These are phyloP conservation scores for Laspeyria flexula DNA, from an alignment of 2,888 invertebrate species.

Conservation along the genomic window DNA sequence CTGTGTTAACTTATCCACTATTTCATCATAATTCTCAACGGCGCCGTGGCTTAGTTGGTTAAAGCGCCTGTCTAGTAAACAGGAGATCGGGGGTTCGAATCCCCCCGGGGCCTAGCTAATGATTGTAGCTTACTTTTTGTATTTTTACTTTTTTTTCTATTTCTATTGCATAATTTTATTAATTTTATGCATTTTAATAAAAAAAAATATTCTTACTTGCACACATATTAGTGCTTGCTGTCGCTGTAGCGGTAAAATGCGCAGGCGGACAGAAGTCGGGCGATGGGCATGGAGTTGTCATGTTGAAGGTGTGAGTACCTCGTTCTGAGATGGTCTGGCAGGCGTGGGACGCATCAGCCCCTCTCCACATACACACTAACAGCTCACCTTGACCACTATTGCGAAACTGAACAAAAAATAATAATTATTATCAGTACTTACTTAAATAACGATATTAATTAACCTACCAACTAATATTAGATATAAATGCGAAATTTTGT, in stretches of 20 bases:
- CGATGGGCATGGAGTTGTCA: slow-evolving; percentile 78
- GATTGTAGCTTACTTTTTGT: slow-evolving; percentile 12
- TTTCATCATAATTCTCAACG: slow-evolving; percentile 50
- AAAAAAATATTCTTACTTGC: slow-evolving; percentile 79
- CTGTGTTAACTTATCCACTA: slow-evolving; percentile 29
- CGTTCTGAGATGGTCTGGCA: slow-evolving; percentile 80
- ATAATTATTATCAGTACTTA: too few relatives aligned
- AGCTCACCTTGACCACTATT: slow-evolving; percentile 83
- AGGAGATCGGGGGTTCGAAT: slow-evolving; percentile 86
- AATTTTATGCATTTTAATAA: neutral
- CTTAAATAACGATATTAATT: too few relatives aligned
- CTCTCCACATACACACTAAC: slow-evolving; percentile 86
- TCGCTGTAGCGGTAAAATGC: slow-evolving; percentile 81
- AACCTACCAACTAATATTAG: too few relatives aligned
- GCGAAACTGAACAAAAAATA: slow-evolving; percentile 71
- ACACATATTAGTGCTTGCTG: slow-evolving; percentile 83
- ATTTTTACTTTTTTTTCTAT: slow-evolving; percentile 22
- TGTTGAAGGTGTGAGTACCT: slow-evolving; percentile 75
- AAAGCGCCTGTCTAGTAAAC: slow-evolving; percentile 87
- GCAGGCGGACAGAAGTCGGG: slow-evolving; percentile 82
- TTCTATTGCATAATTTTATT: slow-evolving; percentile 1
- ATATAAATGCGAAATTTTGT: too few relatives aligned
- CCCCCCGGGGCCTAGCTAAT: slow-evolving; percentile 80
- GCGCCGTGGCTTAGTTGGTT: slow-evolving; percentile 87
- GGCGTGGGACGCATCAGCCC: slow-evolving; percentile 70